phyloP scores from a whole-genome alignment of 2,113 vertebrate genomes.

The Serilophus lunatus region DNA sequence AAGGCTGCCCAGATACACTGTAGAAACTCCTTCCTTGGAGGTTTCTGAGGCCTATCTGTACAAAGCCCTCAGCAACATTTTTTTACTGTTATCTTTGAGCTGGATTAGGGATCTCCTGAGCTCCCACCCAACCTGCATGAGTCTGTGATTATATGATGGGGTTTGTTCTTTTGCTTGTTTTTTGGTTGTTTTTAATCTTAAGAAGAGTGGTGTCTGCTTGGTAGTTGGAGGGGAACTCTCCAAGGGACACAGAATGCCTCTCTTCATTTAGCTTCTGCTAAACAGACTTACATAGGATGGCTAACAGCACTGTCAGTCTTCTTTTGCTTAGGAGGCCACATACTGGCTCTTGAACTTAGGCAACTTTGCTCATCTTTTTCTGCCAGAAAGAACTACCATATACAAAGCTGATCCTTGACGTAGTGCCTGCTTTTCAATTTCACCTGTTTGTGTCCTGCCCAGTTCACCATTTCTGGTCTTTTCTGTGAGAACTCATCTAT shows the following conservation, averaged over 20 bases:
- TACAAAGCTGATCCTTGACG: not conserved
- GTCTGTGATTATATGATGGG: not conserved
- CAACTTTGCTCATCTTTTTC: not conserved
- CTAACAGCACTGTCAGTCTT: not conserved
- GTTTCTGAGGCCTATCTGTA: not conserved
- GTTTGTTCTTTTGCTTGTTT: not conserved
- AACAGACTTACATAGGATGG: not conserved
- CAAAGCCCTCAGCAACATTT: not conserved
- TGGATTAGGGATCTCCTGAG: not conserved
- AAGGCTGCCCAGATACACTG: not conserved
- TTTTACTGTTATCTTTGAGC: not conserved
- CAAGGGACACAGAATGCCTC: not conserved
- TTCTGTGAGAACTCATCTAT: not conserved
- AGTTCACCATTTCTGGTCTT: not conserved
- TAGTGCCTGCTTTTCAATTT: not conserved
- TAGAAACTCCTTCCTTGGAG: not conserved
- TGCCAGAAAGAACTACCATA: not conserved
- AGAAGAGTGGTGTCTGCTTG: not conserved
- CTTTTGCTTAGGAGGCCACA: not conserved
- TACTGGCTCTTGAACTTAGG: not conserved
- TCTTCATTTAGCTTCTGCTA: not conserved
- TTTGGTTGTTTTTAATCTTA: not conserved
- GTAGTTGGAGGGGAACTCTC: not conserved
- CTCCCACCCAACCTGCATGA: not conserved
- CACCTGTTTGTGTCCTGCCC: not conserved